These are phyloP conservation scores for Chionoecetes opilio DNA, from an alignment of 1,140 invertebrate genomes.

Conservation along the genomic window DNA sequence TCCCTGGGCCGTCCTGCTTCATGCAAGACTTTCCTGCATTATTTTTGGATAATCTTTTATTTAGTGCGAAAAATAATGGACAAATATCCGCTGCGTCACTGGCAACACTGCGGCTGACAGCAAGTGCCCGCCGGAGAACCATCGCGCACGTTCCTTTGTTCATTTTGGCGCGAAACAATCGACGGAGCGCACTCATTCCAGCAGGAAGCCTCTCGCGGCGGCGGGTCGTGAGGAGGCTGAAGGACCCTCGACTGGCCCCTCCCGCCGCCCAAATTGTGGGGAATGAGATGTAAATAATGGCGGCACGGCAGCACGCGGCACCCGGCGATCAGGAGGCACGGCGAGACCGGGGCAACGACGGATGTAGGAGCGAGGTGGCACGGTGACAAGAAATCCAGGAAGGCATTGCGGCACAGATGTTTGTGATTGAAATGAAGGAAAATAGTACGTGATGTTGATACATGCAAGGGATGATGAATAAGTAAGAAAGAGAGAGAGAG, in stretches of 20 bases:
- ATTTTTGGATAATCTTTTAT: background rate
- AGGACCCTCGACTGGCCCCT: constrained; percentile 60
- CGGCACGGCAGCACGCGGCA: constrained; percentile 33
- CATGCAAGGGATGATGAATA: background rate
- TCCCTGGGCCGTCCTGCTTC: background rate
- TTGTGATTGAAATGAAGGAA: too few relatives aligned
- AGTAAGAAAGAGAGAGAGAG: background rate
- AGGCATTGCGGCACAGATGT: too few relatives aligned
- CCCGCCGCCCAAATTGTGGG: constrained; percentile 63
- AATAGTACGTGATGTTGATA: too few relatives aligned
- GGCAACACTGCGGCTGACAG: constrained; percentile 73
- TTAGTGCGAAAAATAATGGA: constrained; percentile 34
- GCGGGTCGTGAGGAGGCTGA: constrained; percentile 54
- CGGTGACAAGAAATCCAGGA: too few relatives aligned
- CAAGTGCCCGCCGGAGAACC: constrained; percentile 63
- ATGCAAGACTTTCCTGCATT: background rate
- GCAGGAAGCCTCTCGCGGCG: constrained; percentile 41
- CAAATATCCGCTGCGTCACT: constrained; percentile 48
- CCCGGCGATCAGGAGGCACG: background rate
- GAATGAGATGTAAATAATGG: constrained; percentile 76
- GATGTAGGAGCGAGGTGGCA: background rate
- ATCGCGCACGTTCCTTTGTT: constrained; percentile 72
- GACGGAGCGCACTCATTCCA: constrained; percentile 71
- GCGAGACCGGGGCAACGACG: background rate
- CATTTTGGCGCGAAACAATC: constrained; percentile 77